Conservation (phyloP, 2,888 invertebrate species). For the Palloptera scutellata region DNA sequence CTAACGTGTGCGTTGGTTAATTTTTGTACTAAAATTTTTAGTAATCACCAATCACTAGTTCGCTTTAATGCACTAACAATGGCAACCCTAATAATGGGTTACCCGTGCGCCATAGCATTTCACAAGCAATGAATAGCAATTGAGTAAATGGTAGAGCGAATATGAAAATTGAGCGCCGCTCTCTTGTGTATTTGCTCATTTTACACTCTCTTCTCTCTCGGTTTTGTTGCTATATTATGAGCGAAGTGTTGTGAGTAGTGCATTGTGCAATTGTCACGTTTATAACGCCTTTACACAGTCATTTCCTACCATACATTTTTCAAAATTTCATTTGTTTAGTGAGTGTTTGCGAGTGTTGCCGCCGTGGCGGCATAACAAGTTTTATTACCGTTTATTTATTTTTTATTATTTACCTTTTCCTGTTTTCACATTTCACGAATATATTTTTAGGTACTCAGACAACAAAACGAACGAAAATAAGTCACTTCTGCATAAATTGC, state of each 20-base stretch:
- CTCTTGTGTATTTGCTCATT: constrained; percentile 28
- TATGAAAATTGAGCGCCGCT: constrained; percentile 23
- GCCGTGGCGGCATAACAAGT: constrained; percentile 25
- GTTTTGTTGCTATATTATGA: too few relatives aligned
- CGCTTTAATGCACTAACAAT: background rate
- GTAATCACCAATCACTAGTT: constrained; percentile 37
- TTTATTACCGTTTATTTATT: too few relatives aligned
- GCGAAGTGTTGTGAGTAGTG: too few relatives aligned
- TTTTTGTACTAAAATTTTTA: background rate
- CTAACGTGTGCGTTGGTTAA: too few relatives aligned
- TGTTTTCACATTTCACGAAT: background rate
- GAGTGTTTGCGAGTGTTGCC: constrained; percentile 7
- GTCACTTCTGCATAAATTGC: background rate
- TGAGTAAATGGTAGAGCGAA: constrained; percentile 36
- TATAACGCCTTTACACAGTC: constrained; percentile 44
- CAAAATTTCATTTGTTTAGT: too few relatives aligned
- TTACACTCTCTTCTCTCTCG: background rate
- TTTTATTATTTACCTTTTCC: too few relatives aligned
- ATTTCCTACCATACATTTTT: constrained; percentile 9
- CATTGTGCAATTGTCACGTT: constrained; percentile 42
- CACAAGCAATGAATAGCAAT: constrained; percentile 14
- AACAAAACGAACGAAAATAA: background rate
- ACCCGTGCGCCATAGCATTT: constrained; percentile 5
- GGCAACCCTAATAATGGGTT: constrained; percentile 41
- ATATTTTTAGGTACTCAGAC: too few relatives aligned